Evolutionary conservation across 2,797 vertebrate genomes (phyloP), one percentile per base, ranked within the genome.

Genomic region (Austrolebias charrua): DNA sequence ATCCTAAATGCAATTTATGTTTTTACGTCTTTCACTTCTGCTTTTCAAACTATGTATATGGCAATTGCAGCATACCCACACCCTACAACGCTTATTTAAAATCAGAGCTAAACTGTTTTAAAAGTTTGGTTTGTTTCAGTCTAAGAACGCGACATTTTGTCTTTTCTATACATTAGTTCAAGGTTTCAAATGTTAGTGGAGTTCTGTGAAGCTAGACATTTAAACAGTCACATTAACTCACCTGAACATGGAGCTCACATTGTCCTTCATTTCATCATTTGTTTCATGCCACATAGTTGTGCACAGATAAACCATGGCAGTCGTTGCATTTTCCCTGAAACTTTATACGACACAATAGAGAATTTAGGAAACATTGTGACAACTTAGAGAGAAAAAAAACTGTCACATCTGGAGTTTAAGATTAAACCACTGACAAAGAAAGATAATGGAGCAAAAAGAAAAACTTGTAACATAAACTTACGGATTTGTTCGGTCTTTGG

Each of bases 221-320:
- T 33, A 8, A 33, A 33, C 31, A 4, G 31, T 48, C 4, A 7
- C 0, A 15, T 38, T 14, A 29, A 44, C 60, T 66, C 31, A 80
- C 81, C 75, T 55, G 43, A 92, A 92, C 55, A 91, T 75, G 14
- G 90, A 92, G n/a, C 89, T 90, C 0, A 91, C 70, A 0, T 90
- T 90, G 33, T 88, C 90, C 80, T 86, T 78, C 85, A 92, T 90
- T 72, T 92, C 90, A 1, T 85, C 73, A 6, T 82, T 83, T 40
- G 73, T 90, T 77, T 91, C 91, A 1, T 92, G 91, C 90, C 90
- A 92, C 90, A 91, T 91, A 12, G 90, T 92, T 2, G 86, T 86
- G 76, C 89, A 91, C 0, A 84, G 60, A 33, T 63, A 82, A 14
- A 85, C 4, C 16, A 19, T 79, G 6, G 31, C 13, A 48, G 49